phyloP scores from a whole-genome alignment of 2,797 vertebrate genomes.

The Ceryle rudis region DNA sequence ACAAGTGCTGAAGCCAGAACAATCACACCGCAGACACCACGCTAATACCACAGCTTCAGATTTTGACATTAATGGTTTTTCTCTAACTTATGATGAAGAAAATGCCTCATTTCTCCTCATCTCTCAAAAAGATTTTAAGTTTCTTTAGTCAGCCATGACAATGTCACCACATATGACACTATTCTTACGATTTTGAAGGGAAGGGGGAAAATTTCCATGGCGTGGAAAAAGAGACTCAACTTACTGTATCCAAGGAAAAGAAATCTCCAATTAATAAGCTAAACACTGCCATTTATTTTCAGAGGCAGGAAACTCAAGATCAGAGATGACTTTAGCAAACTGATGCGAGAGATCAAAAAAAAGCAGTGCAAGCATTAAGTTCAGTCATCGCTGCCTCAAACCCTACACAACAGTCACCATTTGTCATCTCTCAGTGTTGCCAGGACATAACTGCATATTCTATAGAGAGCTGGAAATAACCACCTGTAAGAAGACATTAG shows the following conservation, averaged over 20 bases:
- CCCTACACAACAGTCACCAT: neutral
- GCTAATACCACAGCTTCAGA: neutral
- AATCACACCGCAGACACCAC: neutral
- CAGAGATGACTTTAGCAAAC: neutral
- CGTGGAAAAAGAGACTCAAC: neutral
- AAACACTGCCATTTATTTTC: neutral
- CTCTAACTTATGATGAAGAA: neutral
- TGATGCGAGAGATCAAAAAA: neutral
- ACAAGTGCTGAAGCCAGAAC: neutral
- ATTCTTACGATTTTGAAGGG: neutral
- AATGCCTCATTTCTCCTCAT: constrained; percentile 2
- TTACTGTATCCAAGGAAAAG: neutral
- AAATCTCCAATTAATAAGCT: neutral
- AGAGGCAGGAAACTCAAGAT: neutral
- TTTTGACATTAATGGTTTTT: neutral
- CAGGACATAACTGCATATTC: neutral
- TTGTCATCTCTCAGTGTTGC: neutral
- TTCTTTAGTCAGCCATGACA: neutral
- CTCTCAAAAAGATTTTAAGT: neutral
- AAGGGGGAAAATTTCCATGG: neutral
- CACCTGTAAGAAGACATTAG: fast-evolving
- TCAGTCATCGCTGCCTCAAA: fast-evolving
- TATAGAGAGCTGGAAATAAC: neutral
- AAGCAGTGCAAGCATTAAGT: neutral
- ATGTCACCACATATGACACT: neutral